Percentiles rank a stretch among this genome's conserved stretches.
These are phyloP conservation scores for Calidris pygmaea DNA, from an alignment of 2,113 vertebrate species.

Conservation along the genomic window DNA sequence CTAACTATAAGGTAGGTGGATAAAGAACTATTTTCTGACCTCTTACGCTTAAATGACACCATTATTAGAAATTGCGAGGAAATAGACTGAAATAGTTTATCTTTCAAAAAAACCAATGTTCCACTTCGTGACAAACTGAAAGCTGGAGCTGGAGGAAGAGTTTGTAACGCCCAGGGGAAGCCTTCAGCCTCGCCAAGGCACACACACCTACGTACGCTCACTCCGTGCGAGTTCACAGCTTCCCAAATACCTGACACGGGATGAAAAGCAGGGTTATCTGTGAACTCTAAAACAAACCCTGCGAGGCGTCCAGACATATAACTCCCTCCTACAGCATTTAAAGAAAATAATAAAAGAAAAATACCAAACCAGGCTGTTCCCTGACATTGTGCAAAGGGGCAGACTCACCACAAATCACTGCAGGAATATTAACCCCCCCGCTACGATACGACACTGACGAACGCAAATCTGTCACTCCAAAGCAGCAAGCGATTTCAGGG, in stretches of 20 bases:
- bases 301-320: neutral
- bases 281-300: neutral
- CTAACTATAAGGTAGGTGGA: neutral
- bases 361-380: neutral
- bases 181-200: neutral
- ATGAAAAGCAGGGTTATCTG: neutral
- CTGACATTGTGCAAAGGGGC: neutral
- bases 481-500: neutral
- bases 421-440: neutral
- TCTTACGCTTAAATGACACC: neutral
- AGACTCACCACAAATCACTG: neutral
- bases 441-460: accelerated
- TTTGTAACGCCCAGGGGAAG: neutral
- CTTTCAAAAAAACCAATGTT: neutral
- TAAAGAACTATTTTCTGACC: neutral
- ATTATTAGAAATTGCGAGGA: neutral
- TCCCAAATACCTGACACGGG: neutral
- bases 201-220: neutral
- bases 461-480: neutral
- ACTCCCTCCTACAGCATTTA: neutral
- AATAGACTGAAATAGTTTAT: neutral
- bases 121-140: neutral
- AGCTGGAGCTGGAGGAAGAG: neutral
- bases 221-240: neutral
- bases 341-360: neutral